Evolutionary conservation across 2,797 vertebrate species (phyloP), one percentile per base, ranked within the genome.

Genomic region (Hyperoplus immaculatus): DNA sequence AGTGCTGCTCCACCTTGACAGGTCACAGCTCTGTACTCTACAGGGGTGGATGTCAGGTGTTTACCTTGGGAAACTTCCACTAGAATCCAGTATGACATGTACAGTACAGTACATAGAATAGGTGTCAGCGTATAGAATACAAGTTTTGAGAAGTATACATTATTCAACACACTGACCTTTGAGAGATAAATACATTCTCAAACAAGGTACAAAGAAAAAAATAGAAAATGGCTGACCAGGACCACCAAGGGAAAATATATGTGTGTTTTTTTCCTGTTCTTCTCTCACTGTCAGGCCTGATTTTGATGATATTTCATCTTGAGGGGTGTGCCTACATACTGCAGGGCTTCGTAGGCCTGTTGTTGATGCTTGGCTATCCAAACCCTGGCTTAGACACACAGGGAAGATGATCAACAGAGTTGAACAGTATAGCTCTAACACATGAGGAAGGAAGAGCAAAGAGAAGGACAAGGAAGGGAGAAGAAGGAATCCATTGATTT

Each of bases 21-120:
- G 82, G 78, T 90, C 78, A 81, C 61, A 67, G 61, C 72, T 87
- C 74, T 80, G 75, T 75, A 81, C 53, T 69, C 49, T n/a, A 8
- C 59, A 46, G 64, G 80, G 76, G 66, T 46, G 66, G 53, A 58
- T 80, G 81, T 60, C 71, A 70, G 45, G 53, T 55, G 47, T 77
- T 72, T 50, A 74, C 77, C 57, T 39, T 14, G 46, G 47, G 50
- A 64, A 70, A 57, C 5, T 65, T 65, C 56, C 56, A 36, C 50
- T 55, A 9, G 41, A 29, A 57, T 72, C 69, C 15, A 50, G 42
- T 29, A 58, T 29, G 18, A 2, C 42, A 13, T 58, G 39, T 21
- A 38, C 42, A 5, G 11, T 42, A 21, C 11, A 36, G 9, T 53
- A 38, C 6, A 39, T 10, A 57, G n/a, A 51, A 39, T 11, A 38